These are phyloP conservation scores for Xenops minutus DNA, from an alignment of 2,797 vertebrate genomes.

Conservation along the genomic window DNA sequence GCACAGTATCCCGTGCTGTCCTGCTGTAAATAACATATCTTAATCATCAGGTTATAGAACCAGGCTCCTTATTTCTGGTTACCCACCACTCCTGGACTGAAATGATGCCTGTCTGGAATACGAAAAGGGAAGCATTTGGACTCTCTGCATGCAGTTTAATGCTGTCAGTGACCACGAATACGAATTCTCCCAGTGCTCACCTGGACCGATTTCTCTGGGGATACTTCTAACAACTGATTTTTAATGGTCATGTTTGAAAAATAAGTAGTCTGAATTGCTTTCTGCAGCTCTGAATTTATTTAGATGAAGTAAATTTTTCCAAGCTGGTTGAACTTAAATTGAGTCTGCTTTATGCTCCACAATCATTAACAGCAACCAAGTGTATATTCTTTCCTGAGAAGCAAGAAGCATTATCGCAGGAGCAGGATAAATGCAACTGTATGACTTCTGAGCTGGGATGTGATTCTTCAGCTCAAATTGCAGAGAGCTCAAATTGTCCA, in stretches of 20 bases:
- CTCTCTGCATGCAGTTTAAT: neutral
- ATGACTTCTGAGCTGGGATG: fast-evolving
- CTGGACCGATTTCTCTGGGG: neutral
- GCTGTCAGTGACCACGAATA: neutral
- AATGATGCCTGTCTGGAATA: neutral
- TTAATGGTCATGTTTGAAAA: neutral
- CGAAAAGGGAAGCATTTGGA: neutral
- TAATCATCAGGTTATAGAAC: neutral
- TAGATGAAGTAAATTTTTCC: neutral
- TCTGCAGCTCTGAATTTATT: neutral
- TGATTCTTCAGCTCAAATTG: neutral
- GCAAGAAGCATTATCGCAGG: neutral
- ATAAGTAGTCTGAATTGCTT: neutral
- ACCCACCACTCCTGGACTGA: neutral
- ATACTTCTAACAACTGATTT: neutral
- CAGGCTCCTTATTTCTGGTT: neutral
- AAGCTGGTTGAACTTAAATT: neutral
- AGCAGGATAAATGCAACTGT: neutral
- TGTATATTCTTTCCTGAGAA: neutral
- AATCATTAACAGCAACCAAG: neutral
- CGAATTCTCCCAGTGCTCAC: neutral
- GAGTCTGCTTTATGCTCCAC: neutral
- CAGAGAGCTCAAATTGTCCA: neutral
- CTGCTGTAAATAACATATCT: neutral
- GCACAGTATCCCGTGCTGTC: neutral